A percentile compares a stretch with the other conserved stretches of the same genome.
Conservation (phyloP, 2,797 vertebrate genomes). For the Protosalanx chinensis region DNA sequence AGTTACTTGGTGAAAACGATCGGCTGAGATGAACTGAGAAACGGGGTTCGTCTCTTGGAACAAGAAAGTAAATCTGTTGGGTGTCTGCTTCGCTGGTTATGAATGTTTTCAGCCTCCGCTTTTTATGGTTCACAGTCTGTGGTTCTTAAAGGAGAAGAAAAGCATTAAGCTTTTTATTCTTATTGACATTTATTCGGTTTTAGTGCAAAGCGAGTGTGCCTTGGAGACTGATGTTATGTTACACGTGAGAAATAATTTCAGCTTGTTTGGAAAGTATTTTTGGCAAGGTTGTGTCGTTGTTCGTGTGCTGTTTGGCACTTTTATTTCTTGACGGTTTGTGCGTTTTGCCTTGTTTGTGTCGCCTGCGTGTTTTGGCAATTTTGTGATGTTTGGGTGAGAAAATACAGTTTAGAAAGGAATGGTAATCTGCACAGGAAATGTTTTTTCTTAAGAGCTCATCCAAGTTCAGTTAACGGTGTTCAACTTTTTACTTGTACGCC, state of each 20-base stretch:
- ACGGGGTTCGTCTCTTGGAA: constrained; percentile 72
- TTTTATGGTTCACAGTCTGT: constrained; percentile 63
- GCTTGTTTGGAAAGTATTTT: constrained; percentile 35
- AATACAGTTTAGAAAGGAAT: constrained; percentile 31
- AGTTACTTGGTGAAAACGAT: constrained; percentile 72
- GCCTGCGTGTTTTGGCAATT: no score
- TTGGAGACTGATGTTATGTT: constrained; percentile 28
- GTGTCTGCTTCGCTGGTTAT: constrained; percentile 74
- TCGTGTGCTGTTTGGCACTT: neutral
- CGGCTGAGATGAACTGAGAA: constrained; percentile 70
- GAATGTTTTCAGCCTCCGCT: constrained; percentile 73
- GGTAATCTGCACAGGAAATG: constrained; percentile 20
- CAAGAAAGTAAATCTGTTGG: constrained; percentile 82
- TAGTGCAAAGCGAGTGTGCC: constrained; percentile 13
- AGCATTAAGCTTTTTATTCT: constrained; percentile 42
- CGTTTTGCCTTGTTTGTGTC: neutral
- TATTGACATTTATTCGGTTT: constrained; percentile 25
- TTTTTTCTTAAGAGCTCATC: constrained; percentile 43
- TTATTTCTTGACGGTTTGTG: no score
- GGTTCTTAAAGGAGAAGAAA: constrained; percentile 68
- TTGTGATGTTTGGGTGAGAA: neutral
- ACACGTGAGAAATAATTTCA: constrained; percentile 36
- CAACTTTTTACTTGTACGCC: constrained; percentile 48
- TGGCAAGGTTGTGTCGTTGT: constrained; percentile 31
- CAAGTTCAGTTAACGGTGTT: constrained; percentile 60